Evolutionary conservation across 2,888 invertebrate species (phyloP).

Genomic region (Rhyacophila evoluta): DNA sequence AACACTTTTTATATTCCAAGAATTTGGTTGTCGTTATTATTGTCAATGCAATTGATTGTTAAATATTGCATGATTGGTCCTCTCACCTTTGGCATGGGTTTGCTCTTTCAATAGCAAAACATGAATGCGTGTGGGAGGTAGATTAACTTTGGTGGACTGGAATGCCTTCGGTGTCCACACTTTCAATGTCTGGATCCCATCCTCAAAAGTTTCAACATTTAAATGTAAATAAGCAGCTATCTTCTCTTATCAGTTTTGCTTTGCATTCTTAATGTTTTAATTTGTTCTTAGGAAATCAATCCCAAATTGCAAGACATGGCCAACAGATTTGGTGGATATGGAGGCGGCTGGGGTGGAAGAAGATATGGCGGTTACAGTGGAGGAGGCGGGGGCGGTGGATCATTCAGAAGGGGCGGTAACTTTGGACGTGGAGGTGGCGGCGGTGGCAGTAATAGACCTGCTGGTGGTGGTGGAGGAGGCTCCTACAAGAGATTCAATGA

Average conservation of each 20-base stretch:
- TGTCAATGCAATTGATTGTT: not conserved
- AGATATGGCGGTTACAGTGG: constrained; percentile 64
- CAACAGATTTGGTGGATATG: constrained; percentile 72
- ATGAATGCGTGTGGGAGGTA: constrained; percentile 84
- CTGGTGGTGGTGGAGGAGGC: constrained; percentile 25
- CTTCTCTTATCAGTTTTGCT: constrained; percentile 1
- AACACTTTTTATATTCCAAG: not conserved
- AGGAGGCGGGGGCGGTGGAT: constrained; percentile 59
- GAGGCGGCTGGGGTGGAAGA: constrained; percentile 70
- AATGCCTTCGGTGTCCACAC: constrained; percentile 87
- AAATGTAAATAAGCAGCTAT: no score
- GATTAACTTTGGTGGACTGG: constrained; percentile 67
- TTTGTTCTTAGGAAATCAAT: constrained; percentile 76
- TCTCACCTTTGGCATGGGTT: constrained; percentile 83
- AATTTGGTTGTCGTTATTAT: constrained; percentile 8
- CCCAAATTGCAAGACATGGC: constrained; percentile 88
- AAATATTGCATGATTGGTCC: no score
- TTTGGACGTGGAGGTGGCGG: constrained; percentile 45
- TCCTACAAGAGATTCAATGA: constrained; percentile 39
- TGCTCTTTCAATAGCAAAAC: constrained; percentile 73
- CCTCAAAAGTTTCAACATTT: constrained; percentile 75
- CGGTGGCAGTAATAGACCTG: constrained; percentile 27
- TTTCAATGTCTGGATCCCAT: constrained; percentile 78
- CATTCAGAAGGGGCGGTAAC: constrained; percentile 42
- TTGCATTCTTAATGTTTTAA: not conserved